These are phyloP conservation scores for Apotomis betuletana DNA, from an alignment of 2,888 invertebrate species.

Conservation along the genomic window DNA sequence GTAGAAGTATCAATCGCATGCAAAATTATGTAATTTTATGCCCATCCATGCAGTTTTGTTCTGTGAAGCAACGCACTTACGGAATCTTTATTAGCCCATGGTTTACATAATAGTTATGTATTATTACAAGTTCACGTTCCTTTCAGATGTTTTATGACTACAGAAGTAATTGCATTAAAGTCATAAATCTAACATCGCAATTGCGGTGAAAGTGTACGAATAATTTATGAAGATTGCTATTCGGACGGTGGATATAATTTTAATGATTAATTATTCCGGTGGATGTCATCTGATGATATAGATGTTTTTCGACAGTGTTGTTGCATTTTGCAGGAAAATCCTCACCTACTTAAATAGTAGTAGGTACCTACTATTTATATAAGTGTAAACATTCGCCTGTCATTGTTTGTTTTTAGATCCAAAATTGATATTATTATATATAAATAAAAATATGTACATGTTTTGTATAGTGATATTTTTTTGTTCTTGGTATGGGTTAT, in stretches of 20 bases:
- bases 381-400: too few species aligned
- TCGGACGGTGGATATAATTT: conserved; percentile 2
- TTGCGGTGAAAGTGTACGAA: conserved; percentile 27
- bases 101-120: conserved; percentile 37
- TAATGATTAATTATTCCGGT: conserved; percentile 15
- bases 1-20: conserved; percentile 11
- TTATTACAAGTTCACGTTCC: conserved; percentile 15
- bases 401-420: too few species aligned
- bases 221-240: conserved; percentile 29
- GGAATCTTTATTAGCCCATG: conserved; percentile 37
- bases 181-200: conserved; percentile 30
- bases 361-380: too few species aligned
- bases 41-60: conserved; percentile 35
- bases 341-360: too few species aligned
- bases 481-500: too few species aligned
- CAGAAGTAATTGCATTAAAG: conserved; percentile 12
- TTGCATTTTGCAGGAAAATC: too few species aligned
- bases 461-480: too few species aligned
- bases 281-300: not conserved
- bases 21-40: conserved; percentile 30
- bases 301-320: too few species aligned
- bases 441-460: too few species aligned
- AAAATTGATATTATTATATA: too few species aligned
- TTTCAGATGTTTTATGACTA: conserved; percentile 1
- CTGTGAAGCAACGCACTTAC: conserved; percentile 34